These are phyloP conservation scores for Diplodus puntazzo DNA, from an alignment of 2,797 vertebrate species.

Conservation along the genomic window DNA sequence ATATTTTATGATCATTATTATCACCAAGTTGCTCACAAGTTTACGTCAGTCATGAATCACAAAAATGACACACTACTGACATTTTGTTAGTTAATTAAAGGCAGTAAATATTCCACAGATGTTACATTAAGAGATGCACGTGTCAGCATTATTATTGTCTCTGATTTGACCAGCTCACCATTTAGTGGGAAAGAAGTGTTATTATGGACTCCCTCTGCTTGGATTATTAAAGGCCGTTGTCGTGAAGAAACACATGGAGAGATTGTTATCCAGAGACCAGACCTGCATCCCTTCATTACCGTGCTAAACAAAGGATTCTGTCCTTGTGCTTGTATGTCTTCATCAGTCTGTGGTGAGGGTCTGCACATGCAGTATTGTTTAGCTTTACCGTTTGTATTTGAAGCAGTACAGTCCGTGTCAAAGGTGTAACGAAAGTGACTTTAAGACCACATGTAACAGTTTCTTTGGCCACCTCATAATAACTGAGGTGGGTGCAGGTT, in stretches of 20 bases:
- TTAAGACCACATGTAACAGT: neutral
- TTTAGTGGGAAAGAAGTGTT: neutral
- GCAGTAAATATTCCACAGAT: neutral
- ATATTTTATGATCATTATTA: neutral
- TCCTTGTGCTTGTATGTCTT: neutral
- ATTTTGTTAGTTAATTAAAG: neutral
- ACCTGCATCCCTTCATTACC: neutral
- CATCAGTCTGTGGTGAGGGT: neutral
- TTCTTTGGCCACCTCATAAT: neutral
- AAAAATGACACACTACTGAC: neutral
- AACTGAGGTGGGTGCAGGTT: neutral
- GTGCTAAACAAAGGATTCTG: neutral
- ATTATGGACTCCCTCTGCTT: neutral
- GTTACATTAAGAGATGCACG: neutral
- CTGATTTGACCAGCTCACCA: neutral
- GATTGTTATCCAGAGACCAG: neutral
- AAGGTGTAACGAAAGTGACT: too few species aligned
- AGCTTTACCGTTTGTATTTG: neutral
- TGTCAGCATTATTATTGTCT: neutral
- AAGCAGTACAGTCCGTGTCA: neutral
- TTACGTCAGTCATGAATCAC: neutral
- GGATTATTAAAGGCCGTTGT: neutral
- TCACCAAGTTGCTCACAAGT: neutral
- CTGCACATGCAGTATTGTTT: neutral
- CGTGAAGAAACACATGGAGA: neutral